Evolutionary conservation across 1,140 invertebrate species (phyloP), one percentile per base, ranked within the genome.

Genomic region (Heliconius congener): DNA sequence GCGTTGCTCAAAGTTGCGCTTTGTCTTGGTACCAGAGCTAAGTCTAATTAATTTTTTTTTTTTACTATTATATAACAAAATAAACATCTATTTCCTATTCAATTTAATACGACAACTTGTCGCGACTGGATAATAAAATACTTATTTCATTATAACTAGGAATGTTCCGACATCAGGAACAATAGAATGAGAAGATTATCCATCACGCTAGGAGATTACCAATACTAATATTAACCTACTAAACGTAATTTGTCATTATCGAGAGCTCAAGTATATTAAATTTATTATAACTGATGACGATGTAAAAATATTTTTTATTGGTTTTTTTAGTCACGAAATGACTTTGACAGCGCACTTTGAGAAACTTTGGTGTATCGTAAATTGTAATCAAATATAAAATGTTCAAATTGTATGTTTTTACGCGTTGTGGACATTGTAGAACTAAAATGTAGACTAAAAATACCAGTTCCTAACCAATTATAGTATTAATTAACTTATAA

Each of bases 181-280:
- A 81, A 81, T 81, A 77, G 79, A 81, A 81, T 81, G 75, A 76
- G 72, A 74, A 80, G 79, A 81, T 77, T 71, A 81, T n/a, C 39
- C 71, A 74, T 77, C 79, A 81, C 79, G 79, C 79, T 71, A 81
- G 18, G 50, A 79, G 71, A 77, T 81, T 81, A 81, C 52, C 50
- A 76, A 72, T 46, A 77, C 74, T 70, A 27, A 81, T 50, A 80
- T 81, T 81, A 81, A 81, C 79, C 79, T 77, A 81, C 74, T 74
- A 81, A 74, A 76, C 72, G 37, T 77, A 30, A 81, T 72, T 66
- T 79, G 78, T 76, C 70, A 60, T 39, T 75, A 79, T 79, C 50
- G 46, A 79, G 78, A 79, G 73, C 78, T 79, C 78, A 79, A 76
- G 60, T 79, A 72, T 66, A 57, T 75, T 57, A 52, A 66, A 42